A percentile compares a stretch with the other conserved stretches of the same genome.
These are phyloP conservation scores for Pseudotriccus pelzelni DNA, from an alignment of 2,797 vertebrate genomes.

Conservation along the genomic window DNA sequence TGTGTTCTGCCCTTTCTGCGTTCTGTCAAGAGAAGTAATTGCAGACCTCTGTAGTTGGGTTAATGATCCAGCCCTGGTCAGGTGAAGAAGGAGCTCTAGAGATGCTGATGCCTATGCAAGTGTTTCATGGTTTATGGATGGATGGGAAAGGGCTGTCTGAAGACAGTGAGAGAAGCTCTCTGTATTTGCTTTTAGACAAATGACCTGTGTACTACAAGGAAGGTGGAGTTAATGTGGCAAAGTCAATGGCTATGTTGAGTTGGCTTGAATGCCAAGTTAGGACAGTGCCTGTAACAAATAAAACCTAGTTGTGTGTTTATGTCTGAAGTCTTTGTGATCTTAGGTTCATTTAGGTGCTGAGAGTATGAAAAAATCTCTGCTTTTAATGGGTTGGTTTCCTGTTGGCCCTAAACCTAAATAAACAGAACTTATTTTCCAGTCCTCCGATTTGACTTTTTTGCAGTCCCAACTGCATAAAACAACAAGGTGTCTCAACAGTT, in stretches of 20 bases:
- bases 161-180: neutral
- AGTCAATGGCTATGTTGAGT: neutral
- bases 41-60: neutral
- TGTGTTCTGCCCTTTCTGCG: neutral
- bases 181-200: neutral
- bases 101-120: neutral
- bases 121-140: neutral
- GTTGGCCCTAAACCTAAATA: neutral
- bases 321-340: neutral
- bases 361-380: neutral
- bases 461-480: neutral
- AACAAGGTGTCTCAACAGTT: neutral
- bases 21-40: neutral
- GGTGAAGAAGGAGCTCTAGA: neutral
- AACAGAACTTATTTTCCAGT: neutral
- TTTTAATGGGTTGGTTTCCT: neutral
- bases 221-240: neutral
- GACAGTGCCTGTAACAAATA: neutral
- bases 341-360: neutral
- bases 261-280: neutral
- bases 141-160: neutral
- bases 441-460: neutral
- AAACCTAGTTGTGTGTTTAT: neutral
- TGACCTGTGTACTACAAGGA: neutral
- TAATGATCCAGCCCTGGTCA: neutral